Evolutionary conservation across 2,113 vertebrate genomes (phyloP).

Genomic region (Seriola quinqueradiata): DNA sequence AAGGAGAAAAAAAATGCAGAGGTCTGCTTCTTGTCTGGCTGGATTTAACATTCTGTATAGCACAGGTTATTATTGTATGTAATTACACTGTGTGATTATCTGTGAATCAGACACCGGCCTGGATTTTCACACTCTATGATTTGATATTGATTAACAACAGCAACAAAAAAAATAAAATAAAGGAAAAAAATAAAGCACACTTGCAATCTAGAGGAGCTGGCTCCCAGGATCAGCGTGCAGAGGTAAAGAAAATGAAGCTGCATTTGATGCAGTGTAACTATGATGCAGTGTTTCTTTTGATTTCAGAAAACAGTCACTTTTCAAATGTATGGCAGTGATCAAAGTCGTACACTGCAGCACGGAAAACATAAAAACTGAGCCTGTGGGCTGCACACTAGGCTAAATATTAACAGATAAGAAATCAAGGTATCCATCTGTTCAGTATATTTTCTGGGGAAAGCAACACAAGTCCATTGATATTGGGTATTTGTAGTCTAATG

Average conservation of each 20-base stretch:
- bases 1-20: no score
- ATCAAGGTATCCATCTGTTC: background rate
- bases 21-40: background rate
- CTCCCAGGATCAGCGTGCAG: background rate
- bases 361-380: background rate
- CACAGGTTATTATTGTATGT: constrained; percentile 5
- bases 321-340: background rate
- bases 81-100: constrained; percentile 29
- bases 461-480: no score
- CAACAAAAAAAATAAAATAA: background rate
- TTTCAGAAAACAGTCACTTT: background rate
- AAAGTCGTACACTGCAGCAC: background rate
- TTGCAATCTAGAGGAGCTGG: background rate
- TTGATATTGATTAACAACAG: constrained; percentile 46
- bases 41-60: constrained; percentile 1
- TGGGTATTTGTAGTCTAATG: no score
- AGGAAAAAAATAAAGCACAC: background rate
- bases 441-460: background rate
- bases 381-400: background rate
- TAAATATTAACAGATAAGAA: background rate
- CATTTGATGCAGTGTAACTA: background rate
- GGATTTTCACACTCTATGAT: constrained; percentile 18
- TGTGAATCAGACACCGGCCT: constrained; percentile 28
- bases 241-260: background rate
- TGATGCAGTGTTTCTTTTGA: background rate